Evolutionary conservation across 1,140 invertebrate genomes (phyloP).

Genomic region (Hestina assimilis): DNA sequence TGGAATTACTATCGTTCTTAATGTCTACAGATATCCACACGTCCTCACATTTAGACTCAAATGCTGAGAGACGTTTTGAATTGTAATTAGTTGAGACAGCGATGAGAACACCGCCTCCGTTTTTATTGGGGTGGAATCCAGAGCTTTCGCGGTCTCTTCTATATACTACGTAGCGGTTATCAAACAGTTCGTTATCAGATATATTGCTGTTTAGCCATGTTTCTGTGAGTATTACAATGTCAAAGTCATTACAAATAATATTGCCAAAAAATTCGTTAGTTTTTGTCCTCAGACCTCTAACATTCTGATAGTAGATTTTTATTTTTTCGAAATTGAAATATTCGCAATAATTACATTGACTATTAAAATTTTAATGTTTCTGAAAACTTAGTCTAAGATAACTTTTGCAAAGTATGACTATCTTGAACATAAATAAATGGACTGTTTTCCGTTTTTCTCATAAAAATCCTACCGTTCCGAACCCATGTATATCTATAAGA

Average conservation of each 20-base stretch:
- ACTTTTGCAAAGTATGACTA: neutral
- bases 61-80: neutral
- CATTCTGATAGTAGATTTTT: conserved; percentile 11
- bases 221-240: conserved; percentile 23
- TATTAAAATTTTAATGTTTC: no score
- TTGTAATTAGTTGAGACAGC: neutral
- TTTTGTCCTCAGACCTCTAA: conserved; percentile 13
- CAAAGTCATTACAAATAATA: conserved; percentile 12
- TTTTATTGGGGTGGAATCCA: neutral
- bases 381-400: no score
- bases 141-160: no score
- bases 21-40: conserved; percentile 11
- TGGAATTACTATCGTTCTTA: neutral
- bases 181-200: neutral
- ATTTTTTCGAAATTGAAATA: neutral
- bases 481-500: no score
- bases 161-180: neutral
- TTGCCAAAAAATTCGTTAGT: conserved; percentile 14
- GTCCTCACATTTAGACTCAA: conserved; percentile 4
- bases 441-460: conserved; percentile 7
- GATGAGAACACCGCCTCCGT: conserved; percentile 6
- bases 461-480: conserved; percentile 18
- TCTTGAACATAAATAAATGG: conserved; percentile 3
- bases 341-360: neutral
- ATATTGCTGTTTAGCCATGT: conserved; percentile 18